phyloP scores from a whole-genome alignment of 2,888 invertebrate species.

The Cosmopolites sordidus region DNA sequence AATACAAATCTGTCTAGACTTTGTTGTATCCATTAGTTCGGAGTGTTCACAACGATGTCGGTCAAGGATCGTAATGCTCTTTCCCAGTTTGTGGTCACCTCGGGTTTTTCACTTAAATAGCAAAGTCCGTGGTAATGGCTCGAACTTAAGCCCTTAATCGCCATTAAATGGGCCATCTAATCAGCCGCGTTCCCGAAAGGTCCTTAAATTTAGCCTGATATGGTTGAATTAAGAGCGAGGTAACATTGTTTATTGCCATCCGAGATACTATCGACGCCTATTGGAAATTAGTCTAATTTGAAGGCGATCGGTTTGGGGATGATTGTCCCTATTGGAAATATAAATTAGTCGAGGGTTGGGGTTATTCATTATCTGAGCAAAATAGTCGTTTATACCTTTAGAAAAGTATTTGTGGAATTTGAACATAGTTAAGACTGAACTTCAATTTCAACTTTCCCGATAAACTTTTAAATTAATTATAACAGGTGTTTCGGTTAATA shows the following conservation, averaged over 20 bases:
- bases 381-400: too few relatives aligned
- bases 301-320: background rate
- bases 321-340: background rate
- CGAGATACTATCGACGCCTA: conserved; percentile 1
- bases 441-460: too few relatives aligned
- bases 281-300: background rate
- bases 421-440: too few relatives aligned
- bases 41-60: too few relatives aligned
- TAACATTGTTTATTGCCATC: conserved; percentile 13
- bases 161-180: conserved; percentile 17
- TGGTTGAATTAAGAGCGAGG: conserved; percentile 12
- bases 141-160: conserved; percentile 15
- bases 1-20: too few relatives aligned
- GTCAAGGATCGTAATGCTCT: conserved; percentile 4
- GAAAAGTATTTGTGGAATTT: too few relatives aligned
- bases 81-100: conserved; percentile 8
- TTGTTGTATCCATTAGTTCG: too few relatives aligned
- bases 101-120: conserved; percentile 12
- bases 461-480: too few relatives aligned
- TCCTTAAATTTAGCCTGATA: conserved; percentile 3
- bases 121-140: conserved; percentile 10
- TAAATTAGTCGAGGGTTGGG: background rate
- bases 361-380: too few relatives aligned
- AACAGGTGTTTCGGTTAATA: too few relatives aligned
- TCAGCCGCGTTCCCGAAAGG: conserved; percentile 9